These are phyloP conservation scores for Chitala chitala DNA, from an alignment of 2,113 vertebrate species.

Conservation along the genomic window DNA sequence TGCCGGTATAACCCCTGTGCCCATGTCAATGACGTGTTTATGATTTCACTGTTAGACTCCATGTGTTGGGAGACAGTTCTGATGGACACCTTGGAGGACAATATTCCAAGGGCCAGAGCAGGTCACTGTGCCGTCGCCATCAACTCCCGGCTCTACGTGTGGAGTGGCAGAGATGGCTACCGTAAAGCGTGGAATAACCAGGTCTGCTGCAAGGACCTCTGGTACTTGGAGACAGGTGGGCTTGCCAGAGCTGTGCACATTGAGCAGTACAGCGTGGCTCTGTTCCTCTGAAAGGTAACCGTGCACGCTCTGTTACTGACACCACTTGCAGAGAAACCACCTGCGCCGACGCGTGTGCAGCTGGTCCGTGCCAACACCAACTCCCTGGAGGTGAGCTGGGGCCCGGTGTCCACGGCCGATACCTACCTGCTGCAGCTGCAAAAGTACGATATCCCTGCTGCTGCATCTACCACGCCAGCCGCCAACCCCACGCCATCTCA, in stretches of 20 bases:
- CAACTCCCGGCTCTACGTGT: constrained; percentile 76
- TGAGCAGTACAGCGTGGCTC: not conserved
- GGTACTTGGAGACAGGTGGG: constrained; percentile 83
- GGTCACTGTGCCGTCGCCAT: constrained; percentile 80
- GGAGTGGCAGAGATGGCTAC: constrained; percentile 82
- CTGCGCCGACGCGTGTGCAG: constrained; percentile 72
- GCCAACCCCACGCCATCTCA: constrained; percentile 59
- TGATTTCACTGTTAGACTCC: constrained; percentile 50
- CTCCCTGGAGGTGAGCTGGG: constrained; percentile 83
- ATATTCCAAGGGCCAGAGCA: constrained; percentile 72
- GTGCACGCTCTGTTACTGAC: not conserved
- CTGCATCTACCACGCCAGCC: constrained; percentile 55
- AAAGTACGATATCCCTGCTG: constrained; percentile 76
- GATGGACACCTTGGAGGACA: constrained; percentile 78
- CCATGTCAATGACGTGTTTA: too few species aligned
- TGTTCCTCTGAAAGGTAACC: not conserved
- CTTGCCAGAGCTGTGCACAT: not conserved
- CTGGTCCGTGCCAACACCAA: constrained; percentile 79
- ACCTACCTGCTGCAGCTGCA: constrained; percentile 80
- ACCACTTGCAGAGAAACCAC: constrained; percentile 64
- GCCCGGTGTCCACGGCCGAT: constrained; percentile 74
- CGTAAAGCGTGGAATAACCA: constrained; percentile 88
- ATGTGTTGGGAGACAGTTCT: constrained; percentile 77
- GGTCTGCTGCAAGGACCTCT: constrained; percentile 85
- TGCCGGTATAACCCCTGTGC: too few species aligned